These are phyloP conservation scores for Achlya flavicornis DNA, from an alignment of 2,888 invertebrate species.

Conservation along the genomic window DNA sequence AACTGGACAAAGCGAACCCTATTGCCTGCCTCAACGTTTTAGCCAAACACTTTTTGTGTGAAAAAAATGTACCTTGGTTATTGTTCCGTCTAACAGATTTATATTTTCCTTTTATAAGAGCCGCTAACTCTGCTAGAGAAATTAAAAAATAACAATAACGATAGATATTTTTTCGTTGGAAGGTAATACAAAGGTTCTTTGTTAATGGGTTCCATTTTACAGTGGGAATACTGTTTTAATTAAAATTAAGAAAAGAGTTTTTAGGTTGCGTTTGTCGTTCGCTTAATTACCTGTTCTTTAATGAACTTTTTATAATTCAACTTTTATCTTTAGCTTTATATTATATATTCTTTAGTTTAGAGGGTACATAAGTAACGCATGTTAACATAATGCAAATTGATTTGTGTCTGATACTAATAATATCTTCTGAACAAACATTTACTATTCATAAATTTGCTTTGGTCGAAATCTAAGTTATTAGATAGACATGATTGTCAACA, in stretches of 20 bases:
- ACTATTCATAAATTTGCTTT: background rate
- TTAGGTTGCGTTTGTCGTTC: slow-evolving; percentile 35
- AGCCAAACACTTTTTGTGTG: slow-evolving; percentile 36
- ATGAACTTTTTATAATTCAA: slow-evolving; percentile 28
- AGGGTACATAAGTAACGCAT: too few relatives aligned
- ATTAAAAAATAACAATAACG: slow-evolving; percentile 52
- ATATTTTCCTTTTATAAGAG: slow-evolving; percentile 38
- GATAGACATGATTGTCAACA: slow-evolving; percentile 4
- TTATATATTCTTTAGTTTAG: background rate
- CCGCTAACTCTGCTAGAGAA: slow-evolving; percentile 38
- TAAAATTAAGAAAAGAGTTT: slow-evolving; percentile 45
- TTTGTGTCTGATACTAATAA: background rate
- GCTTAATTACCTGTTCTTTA: slow-evolving; percentile 19
- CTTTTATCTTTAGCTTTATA: slow-evolving; percentile 22
- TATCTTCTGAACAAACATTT: background rate
- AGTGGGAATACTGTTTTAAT: slow-evolving; percentile 42
- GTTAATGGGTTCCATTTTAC: slow-evolving; percentile 44
- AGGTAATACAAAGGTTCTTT: slow-evolving; percentile 45
- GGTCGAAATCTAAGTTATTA: background rate
- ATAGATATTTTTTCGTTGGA: slow-evolving; percentile 36
- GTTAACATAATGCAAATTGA: background rate
- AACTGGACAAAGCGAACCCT: slow-evolving; percentile 25
- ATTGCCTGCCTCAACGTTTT: slow-evolving; percentile 25
- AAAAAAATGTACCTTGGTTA: slow-evolving; percentile 34
- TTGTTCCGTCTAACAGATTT: slow-evolving; percentile 39